Conservation (phyloP, 2,888 invertebrate genomes). For the Tridacna gigas region DNA sequence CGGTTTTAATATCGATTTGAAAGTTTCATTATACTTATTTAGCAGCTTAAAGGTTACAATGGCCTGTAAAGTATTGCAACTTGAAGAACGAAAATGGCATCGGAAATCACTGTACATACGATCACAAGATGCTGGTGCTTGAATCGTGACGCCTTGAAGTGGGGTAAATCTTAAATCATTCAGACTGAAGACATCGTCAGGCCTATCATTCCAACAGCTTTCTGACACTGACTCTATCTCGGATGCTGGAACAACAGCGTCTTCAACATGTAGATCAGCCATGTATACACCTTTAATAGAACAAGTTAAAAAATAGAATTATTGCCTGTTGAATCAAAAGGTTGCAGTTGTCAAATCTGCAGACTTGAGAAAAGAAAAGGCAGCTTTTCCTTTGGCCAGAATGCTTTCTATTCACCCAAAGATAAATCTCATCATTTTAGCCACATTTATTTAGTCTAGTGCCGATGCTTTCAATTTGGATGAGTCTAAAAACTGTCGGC, state of each 20-base stretch:
- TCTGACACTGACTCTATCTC: constrained; percentile 20
- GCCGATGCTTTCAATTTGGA: no score
- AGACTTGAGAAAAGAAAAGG: neutral
- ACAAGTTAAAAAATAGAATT: neutral
- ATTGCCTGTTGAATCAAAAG: no score
- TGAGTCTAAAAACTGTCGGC: no score
- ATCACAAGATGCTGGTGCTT: constrained; percentile 11
- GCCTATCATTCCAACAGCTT: constrained; percentile 15
- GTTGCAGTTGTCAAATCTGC: neutral
- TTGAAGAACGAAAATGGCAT: neutral
- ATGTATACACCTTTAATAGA: constrained; percentile 28
- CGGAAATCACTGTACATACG: constrained; percentile 1
- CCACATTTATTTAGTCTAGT: no score
- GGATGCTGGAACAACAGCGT: constrained; percentile 2
- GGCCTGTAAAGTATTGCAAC: no score
- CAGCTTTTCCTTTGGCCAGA: neutral
- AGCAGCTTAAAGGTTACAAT: no score
- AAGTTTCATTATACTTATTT: no score
- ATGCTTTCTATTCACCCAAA: no score
- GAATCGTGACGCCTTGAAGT: neutral
- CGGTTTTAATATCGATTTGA: no score
- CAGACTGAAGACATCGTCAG: constrained; percentile 27
- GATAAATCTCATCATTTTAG: no score
- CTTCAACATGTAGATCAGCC: constrained; percentile 25
- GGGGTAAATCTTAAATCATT: neutral